Evolutionary conservation across 2,888 invertebrate species (phyloP).

Genomic region (Cerceris ruficornis): DNA sequence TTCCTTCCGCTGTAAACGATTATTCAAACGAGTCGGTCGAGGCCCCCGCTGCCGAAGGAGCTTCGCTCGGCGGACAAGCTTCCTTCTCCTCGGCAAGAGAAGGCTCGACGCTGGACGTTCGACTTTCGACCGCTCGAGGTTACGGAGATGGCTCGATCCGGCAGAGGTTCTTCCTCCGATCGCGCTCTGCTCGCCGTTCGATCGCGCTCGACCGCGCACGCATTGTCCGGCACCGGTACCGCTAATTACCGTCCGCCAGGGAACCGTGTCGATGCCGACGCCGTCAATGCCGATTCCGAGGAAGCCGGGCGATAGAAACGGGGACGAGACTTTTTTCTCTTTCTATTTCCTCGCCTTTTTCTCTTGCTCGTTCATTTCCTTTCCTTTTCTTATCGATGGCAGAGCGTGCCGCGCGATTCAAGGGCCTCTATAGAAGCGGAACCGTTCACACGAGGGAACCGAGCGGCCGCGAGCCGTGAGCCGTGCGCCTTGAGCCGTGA

Average conservation of each 20-base stretch:
- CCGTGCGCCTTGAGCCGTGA: constrained; percentile 50
- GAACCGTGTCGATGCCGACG: no score
- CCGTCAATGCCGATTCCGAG: neutral
- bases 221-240: no score
- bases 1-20: no score
- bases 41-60: no score
- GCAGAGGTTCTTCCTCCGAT: no score
- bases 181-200: no score
- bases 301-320: neutral
- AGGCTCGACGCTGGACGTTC: neutral
- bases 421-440: neutral
- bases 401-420: neutral
- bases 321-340: neutral
- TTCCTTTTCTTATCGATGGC: neutral
- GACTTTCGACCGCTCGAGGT: no score
- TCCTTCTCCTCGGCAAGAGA: neutral
- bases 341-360: neutral
- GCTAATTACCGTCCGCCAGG: no score
- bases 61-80: no score
- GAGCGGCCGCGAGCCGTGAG: neutral
- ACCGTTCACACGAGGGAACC: constrained; percentile 15
- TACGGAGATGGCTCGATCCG: no score
- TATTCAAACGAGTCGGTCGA: no score
- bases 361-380: neutral
- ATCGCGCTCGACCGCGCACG: no score